Conservation (phyloP, 2,797 vertebrate genomes). For the Pogonophryne albipinna region DNA sequence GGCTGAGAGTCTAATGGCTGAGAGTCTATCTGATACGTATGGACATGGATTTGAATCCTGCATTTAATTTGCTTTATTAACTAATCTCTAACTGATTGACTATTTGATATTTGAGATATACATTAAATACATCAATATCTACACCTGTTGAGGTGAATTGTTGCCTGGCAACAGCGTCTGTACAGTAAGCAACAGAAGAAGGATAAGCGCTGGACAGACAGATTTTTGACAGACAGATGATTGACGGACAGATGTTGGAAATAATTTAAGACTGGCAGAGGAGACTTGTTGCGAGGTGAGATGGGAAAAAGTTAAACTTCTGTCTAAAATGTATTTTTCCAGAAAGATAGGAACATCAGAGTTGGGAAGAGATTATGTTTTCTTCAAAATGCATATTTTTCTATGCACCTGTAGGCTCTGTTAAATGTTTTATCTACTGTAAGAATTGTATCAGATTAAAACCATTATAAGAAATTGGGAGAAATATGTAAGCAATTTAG, state of each 20-base stretch:
- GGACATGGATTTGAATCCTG: neutral
- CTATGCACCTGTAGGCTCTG: neutral
- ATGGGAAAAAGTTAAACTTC: slow-evolving; percentile 5
- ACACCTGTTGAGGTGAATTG: slow-evolving; percentile 31
- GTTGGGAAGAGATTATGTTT: neutral
- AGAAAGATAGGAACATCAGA: slow-evolving; percentile 17
- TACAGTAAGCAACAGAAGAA: slow-evolving; percentile 20
- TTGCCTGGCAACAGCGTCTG: slow-evolving; percentile 38
- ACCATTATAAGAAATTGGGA: slow-evolving; percentile 2
- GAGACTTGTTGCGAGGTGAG: neutral
- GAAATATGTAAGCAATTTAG: neutral
- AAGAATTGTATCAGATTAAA: neutral
- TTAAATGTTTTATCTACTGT: neutral
- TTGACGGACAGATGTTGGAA: slow-evolving; percentile 26
- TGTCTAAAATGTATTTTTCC: slow-evolving; percentile 16
- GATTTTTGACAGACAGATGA: too few relatives aligned
- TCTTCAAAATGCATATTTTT: neutral
- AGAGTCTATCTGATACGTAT: neutral
- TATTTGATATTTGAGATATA: slow-evolving; percentile 22
- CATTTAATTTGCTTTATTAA: slow-evolving; percentile 7
- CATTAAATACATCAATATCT: slow-evolving; percentile 17
- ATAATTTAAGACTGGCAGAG: slow-evolving; percentile 8
- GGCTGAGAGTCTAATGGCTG: neutral
- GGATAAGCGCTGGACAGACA: slow-evolving; percentile 6
- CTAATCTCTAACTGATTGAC: slow-evolving; percentile 3